These are phyloP conservation scores for Lanius collurio DNA, from an alignment of 2,113 vertebrate genomes.

Conservation along the genomic window DNA sequence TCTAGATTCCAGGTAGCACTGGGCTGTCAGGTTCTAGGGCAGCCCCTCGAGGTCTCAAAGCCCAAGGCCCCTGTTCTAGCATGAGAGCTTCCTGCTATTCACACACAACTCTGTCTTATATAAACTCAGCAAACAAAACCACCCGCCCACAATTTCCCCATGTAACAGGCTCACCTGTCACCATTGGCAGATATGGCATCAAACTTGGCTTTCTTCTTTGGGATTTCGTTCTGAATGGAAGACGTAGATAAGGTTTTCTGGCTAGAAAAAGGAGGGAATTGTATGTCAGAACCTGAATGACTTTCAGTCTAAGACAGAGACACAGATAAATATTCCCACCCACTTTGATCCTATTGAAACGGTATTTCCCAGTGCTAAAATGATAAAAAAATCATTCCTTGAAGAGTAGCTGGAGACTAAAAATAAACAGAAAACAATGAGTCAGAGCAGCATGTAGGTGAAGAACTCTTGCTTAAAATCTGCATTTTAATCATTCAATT, in stretches of 20 bases:
- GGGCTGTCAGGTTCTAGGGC: neutral
- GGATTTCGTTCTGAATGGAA: constrained; percentile 85
- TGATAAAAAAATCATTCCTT: neutral
- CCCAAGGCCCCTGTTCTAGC: neutral
- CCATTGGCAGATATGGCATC: constrained; percentile 82
- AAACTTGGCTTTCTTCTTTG: constrained; percentile 86
- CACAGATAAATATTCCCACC: constrained; percentile 23
- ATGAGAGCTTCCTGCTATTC: neutral
- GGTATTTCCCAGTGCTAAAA: neutral
- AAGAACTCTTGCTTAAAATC: neutral
- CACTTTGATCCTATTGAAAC: neutral
- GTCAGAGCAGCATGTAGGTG: neutral
- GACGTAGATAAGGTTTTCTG: constrained; percentile 86
- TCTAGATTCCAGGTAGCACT: neutral
- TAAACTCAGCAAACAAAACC: neutral
- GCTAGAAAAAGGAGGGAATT: constrained; percentile 64
- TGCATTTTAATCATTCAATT: neutral
- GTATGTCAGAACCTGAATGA: constrained; percentile 59
- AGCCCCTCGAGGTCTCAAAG: neutral
- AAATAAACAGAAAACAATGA: constrained; percentile 31
- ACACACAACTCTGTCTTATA: neutral
- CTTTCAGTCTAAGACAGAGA: constrained; percentile 3
- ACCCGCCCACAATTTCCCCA: neutral
- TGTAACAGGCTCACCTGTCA: constrained; percentile 77
- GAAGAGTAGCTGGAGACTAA: constrained; percentile 13